Evolutionary conservation across 2,113 vertebrate genomes (phyloP), one percentile per base, ranked within the genome.

Genomic region (Hemiprocne comata): DNA sequence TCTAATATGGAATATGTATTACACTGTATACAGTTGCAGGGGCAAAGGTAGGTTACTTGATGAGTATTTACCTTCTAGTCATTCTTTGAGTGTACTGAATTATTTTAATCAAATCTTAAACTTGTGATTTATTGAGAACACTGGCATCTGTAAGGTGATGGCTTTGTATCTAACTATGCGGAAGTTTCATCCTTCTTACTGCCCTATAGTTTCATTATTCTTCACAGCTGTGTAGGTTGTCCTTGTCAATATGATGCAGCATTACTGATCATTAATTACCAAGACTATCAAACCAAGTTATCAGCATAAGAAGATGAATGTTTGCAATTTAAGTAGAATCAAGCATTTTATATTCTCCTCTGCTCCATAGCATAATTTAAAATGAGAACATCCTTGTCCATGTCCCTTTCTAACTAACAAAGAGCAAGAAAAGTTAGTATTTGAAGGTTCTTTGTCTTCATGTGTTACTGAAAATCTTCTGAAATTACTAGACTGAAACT

Each of bases 251-350:
- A 44, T 11, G 31, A 40, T 67, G 65, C 31, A 19, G 36, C 57
- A 4, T 66, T 73, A 25, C 89, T 66, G 64, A 73, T 24, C 65
- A 31, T 58, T 44, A 46, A 25, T 90, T 95, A 31, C 60, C 17
- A n/a, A n/a, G 13, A 25, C 48, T 75, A 36, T 71, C 78, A 85
- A 83, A 86, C 62, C 33, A 70, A 85, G n/a, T 67, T 87, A 87
- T 64, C 92, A 66, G 74, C 53, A 64, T 67, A 78, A 58, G 70
- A 92, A 74, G 74, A 87, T 79, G 36, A 93, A 94, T 82, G 53
- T 85, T 94, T 87, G 70, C 71, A 55, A n/a, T 85, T 67, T 67
- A 78, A 71, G 73, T 81, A 50, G 80, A 91, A 81, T 93, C 85
- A 89, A 91, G 58, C 65, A 90, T 82, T 78, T 73, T 74, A 28